Base-by-base conservation (phyloP, 2,113 vertebrate species). In the Mobula birostris region DNA sequence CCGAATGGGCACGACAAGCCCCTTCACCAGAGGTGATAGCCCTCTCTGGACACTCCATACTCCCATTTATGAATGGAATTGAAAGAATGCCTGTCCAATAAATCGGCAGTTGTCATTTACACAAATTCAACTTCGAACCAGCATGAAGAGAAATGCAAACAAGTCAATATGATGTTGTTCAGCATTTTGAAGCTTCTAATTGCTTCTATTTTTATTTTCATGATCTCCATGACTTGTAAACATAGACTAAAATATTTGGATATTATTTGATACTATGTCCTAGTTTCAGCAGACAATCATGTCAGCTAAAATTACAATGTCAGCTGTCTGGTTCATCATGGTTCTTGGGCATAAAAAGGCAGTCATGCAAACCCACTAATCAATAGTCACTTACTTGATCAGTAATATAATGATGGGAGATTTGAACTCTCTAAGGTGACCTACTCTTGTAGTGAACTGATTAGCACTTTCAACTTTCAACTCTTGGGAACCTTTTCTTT, bases 331-430 rank as follows among this genome's bases (percentile, higher is more conserved):
- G n/a, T 66, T 12, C n/a, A 90, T n/a, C 85, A 58, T 21, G 27
- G 58, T 66, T 1, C 63, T 66, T 63, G 63, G 61, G 9, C 85
- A 88, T 48, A 66, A 88, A 66, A n/a, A 66, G 29, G 6, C 61
- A 66, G 61, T 90, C 61, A 14, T 15, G 58, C 85, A 90, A 32
- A 90, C n/a, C 14, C 85, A 90, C 14, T 11, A 29, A 32, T 90
- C 85, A 90, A 90, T 90, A 90, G 58, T 90, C 14, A 68, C 19
- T 90, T 27, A 66, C 85, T 90, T 66, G 61, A 66, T 32, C 66
- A 17, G 27, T n/a, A 88, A 88, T 90, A 90, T 32, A 32, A 90
- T 1, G 17, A 68, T 1, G 1, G 83, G 85, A 90, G 66, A 90
- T 68, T 66, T 66, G 14, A 32, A 90, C 58, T 19, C 15, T 90